These are phyloP conservation scores for Melanostoma mellinum DNA, from an alignment of 2,888 invertebrate species.

Conservation along the genomic window DNA sequence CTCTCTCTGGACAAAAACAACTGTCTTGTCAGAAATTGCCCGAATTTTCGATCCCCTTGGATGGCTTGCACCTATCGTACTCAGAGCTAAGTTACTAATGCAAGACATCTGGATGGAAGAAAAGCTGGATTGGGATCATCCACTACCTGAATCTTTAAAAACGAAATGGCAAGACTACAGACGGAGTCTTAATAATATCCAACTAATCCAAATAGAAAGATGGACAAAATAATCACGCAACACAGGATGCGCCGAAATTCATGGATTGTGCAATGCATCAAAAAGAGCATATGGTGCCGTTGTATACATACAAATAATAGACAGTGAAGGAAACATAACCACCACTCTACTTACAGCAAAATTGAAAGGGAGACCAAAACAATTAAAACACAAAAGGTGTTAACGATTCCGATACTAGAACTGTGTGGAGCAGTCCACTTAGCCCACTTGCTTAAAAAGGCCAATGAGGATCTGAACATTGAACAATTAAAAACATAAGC, in stretches of 20 bases:
- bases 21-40: not conserved
- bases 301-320: not conserved
- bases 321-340: not conserved
- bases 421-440: not conserved
- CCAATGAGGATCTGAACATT: not conserved
- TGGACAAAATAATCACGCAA: not conserved
- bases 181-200: not conserved
- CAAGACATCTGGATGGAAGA: not conserved
- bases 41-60: slow-evolving; percentile 1
- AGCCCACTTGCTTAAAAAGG: not conserved
- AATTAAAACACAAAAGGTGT: not conserved
- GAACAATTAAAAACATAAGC: not conserved
- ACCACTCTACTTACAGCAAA: not conserved
- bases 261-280: not conserved
- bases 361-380: not conserved
- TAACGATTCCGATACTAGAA: slow-evolving; percentile 11
- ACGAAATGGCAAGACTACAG: slow-evolving; percentile 2
- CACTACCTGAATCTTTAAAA: not conserved
- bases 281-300: slow-evolving; percentile 3
- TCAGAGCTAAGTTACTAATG: not conserved
- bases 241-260: not conserved
- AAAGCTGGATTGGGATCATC: not conserved
- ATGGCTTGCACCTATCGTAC: not conserved
- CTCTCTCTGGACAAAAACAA: too few species aligned
- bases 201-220: not conserved